Evolutionary conservation across 1,140 invertebrate species (phyloP), one percentile per base, ranked within the genome.

Genomic region (Lineus longissimus): DNA sequence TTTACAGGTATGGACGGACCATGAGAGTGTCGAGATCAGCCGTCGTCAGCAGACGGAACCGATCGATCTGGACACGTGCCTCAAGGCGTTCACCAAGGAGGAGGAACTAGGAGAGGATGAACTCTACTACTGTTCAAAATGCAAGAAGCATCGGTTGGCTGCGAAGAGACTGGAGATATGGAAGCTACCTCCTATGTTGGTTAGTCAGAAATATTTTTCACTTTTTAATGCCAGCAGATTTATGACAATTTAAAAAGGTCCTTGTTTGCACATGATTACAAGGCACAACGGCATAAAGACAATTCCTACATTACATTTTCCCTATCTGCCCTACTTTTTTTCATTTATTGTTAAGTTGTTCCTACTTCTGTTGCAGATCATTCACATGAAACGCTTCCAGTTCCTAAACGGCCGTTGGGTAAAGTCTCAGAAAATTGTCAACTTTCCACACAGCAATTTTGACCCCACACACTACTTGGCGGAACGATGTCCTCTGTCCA

Each of bases 401-500:
- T 92, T 87, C 73, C 86, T 93, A 7, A 91, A 92, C 77, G 89
- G 87, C 0, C 89, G 91, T 75, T 94, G 92, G 92, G 89, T 94
- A n/a, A 95, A 95, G 77, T 94, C 92, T 0, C 91, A 93, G 74
- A 94, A 94, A 79, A 90, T 91, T 47, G 92, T 95, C 0, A 89
- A 92, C 73, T 94, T 94, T 76, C 92, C 92, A 0, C 87, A 90
- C 64, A 84, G 87, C 63, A 84, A 91, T 73, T 93, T 94, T 76
- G 90, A 94, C 78, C 91, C 90, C 1, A 70, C 73, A 2, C 64
- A 68, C 30, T 81, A 81, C 68, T 63, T 81, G 51, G 77, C 74
- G 9, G n/a, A 51, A 19, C 25, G 62, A 57, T 56, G 17, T 9
- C 6, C 19, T 23, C 47, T 7, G 25, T 27, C 25, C 19, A 51